Evolutionary conservation across 2,888 invertebrate genomes (phyloP), one percentile per base, ranked within the genome.

Genomic region (Spodoptera picta): DNA sequence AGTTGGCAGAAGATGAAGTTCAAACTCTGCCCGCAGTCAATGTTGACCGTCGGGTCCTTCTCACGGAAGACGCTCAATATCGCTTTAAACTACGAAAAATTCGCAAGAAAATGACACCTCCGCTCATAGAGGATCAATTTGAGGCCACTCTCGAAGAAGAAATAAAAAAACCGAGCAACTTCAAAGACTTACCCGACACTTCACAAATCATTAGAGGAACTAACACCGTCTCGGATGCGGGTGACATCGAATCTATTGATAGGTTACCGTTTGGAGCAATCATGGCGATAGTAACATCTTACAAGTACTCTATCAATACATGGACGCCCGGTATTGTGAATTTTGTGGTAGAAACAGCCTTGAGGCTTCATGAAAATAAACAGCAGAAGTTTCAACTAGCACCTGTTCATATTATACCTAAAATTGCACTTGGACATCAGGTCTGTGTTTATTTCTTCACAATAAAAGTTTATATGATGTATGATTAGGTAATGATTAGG

Each of bases 271-370:
- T 95, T 73, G 89, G 94, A 1, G 93, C 95, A 14, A 94, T 96
- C n/a, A 95, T 96, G 95, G 95, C 96, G 0, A 89, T 95, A 0
- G 95, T 96, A 0, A 95, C 96, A 7, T 95, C 96, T 0, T 95
- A 95, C 69, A 96, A 96, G 77, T 96, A 95, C 72, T 73, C 91
- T 0, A 90, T 96, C 1, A 88, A 94, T 41, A 95, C 96, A 0
- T 97, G 97, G 97, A 95, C 95, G 1, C 63, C 83, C 0, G 94
- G 95, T 0, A 92, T 96, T 0, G 94, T 97, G 0, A 95, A 96
- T 77, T 96, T 96, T 77, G 91, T 96, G 0, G 81, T 96, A 12
- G 92, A 95, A 10, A 93, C 95, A 0, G 91, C 92, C 0, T 87
- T 86, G 62, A 88, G 93, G 68, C 82, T 92, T 85, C 82, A 93